Base-by-base conservation (phyloP, 2,888 invertebrate genomes). In the Hydrotaea cyrtoneurina region DNA sequence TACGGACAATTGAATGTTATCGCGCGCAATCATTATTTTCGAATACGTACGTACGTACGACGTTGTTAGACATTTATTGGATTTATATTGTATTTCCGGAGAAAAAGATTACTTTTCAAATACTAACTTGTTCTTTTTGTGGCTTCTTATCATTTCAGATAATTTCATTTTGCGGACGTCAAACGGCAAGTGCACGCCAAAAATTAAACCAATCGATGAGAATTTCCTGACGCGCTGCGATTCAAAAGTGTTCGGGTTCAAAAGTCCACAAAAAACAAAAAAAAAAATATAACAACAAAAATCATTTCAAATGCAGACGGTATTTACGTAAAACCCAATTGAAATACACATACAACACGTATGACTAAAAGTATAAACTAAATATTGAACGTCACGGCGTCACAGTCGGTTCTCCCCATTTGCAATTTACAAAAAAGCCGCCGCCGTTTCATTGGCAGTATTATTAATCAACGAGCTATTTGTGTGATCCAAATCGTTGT, bases 321-420 rank as follows among this genome's bases (percentile, higher is more conserved):
- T 55, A 86, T 83, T 83, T 80, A 80, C 84, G 77, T 84, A 80
- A 82, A 39, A 79, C 82, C 21, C 74, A 84, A 86, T 80, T 78
- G 76, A 81, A 75, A n/a, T n/a, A n/a, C 76, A 81, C 72, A 84
- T 4, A 4, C 31, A 31, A 7, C 81, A 76, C 84, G n/a, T n/a
- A 85, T 77, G 79, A 79, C 79, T 82, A 77, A 81, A 81, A n/a
- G n/a, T n/a, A n/a, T n/a, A n/a, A n/a, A 73, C 55, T 7, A 72
- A 78, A 78, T 77, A 50, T 36, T 55, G 19, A 79, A 36, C 17
- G 53, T 19, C n/a, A 46, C 59, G n/a, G 59, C 76, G 53, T 59
- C 81, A 73, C 39, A 55, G 8, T 26, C 17, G 39, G 31, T 23
- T 21, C 21, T 17, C 39, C 74, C 71, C 26, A 64, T 74, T 43